Evolutionary conservation across 2,888 invertebrate genomes (phyloP), one percentile per base, ranked within the genome.

Genomic region (Vanessa cardui): DNA sequence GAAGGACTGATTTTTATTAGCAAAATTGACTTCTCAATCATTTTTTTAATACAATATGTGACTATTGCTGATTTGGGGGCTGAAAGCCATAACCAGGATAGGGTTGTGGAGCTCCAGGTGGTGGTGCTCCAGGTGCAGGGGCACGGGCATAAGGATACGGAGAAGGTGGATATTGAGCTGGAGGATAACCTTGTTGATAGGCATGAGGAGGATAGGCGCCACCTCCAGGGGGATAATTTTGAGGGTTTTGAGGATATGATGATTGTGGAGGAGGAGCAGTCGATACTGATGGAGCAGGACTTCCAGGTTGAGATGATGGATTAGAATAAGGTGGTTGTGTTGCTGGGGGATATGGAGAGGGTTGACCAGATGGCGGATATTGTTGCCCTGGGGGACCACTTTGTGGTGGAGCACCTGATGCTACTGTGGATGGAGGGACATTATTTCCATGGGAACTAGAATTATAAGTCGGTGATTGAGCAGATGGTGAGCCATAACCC

Each of bases 1-100:
- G 26, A 31, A 47, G 44, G 44, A 60, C 26, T 21, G 31, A 31
- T 47, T 47, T 26, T 54, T n/a, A n/a, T n/a, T 45, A 47, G 45
- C 68, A 68, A n/a, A n/a, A 63, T 58, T 58, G 45, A 62, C n/a
- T 33, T 9, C 18, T 39, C 2, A 26, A 26, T 56, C 16, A 12
- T n/a, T 16, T 33, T 18, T 18, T 33, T 9, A 39, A n/a, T 33
- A 18, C 6, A 56, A 18, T 56, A 12, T 18, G 59, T 31, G 66
- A 46, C 74, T 83, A 89, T 78, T 94, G 95, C 83, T 96, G 95
- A 44, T 95, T 94, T 61, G 96, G 96, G 71, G 97, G 97, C 78
- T 97, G 96, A 82, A 96, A 96, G 62, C 96, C 95, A 82, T 96
- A 97, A 49, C 96, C 95, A 8, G 94, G 95, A 82, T 97, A 97